Evolutionary conservation across 2,113 vertebrate genomes (phyloP), one percentile per base, ranked within the genome.

Genomic region (Phrynosoma platyrhinos): DNA sequence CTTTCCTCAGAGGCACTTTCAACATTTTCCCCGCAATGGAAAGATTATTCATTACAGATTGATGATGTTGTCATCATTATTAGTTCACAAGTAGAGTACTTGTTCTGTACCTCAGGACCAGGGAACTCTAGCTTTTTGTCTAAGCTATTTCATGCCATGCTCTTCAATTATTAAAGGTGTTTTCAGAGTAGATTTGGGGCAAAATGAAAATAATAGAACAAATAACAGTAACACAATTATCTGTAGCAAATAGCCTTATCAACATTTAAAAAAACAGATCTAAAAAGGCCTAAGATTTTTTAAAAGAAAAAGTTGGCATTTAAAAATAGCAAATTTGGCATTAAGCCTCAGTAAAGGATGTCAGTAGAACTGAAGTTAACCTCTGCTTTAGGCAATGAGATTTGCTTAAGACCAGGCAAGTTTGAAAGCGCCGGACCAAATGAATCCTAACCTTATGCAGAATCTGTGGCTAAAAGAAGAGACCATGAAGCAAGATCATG

Each of bases 161-260:
- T n/a, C 40, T 81, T 68, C 52, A 53, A 52, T 83, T 25, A 68
- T 71, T 71, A 32, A 83, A 72, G 53, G n/a, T 66, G 52, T 53
- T 71, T 52, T 53, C 47, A 72, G 6, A 83, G 9, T n/a, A 12
- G 80, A 58, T 82, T 68, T 42, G 42, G 40, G 62, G 20, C 18
- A 68, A 68, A 68, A 25, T 27, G 42, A 82, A 66, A 82, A 64
- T 62, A 82, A 82, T 42, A 82, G 47, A 82, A 42, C 62, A 68
- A 82, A 82, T n/a, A 25, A 52, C 9, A 66, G 58, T 5, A 62
- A 68, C 36, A 42, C 62, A 40, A 58, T 8, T 36, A 36, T 36
- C 36, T n/a, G 20, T 32, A n/a, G 64, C 25, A 71, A 2, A 62
- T 4, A 52, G 64, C 81, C 68, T 27, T 12, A 82, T 18, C 20